Base-by-base conservation (phyloP, 2,113 vertebrate species). In the Hippocampus zosterae region DNA sequence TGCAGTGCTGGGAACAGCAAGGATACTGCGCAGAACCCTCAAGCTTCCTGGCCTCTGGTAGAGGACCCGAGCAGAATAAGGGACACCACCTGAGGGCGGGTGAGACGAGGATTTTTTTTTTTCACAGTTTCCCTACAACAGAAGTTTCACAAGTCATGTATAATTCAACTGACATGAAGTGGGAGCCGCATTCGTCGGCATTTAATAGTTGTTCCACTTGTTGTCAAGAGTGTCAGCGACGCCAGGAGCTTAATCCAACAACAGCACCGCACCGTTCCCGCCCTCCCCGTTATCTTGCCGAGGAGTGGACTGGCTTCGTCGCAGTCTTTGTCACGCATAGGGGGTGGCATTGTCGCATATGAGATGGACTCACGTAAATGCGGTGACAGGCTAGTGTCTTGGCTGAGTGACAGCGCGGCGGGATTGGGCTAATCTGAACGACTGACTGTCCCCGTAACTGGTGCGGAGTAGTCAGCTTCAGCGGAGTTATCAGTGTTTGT, bases 371-470 rank as follows among this genome's bases (percentile, higher is more conserved):
- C 81, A 81, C 87, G 87, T 85, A 86, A 89, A 88, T 87, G 82
- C 52, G 65, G 46, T 89, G 90, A 91, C 90, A 91, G 84, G 83
- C 82, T 80, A 73, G 75, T 88, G 90, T 87, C 87, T 86, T 75
- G 63, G 67, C 74, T 89, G 89, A 91, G 65, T 90, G 88, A 87
- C 84, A 83, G 82, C 85, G 78, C 78, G 77, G 82, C 83, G 86
- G 89, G 85, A 88, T 91, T 87, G 84, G 80, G 79, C 84, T 92
- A 92, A 92, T 93, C 92, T 92, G 88, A 91, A 84, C 87, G 85
- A 85, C 81, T 88, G 88, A 90, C 82, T 89, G 87, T 88, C 88
- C 89, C 82, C 77, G 72, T 83, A 90, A 91, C 90, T 89, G 86
- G 72, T 72, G 81, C 82, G 87, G 81, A 91, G 91, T 81, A 92